Evolutionary conservation across 2,797 vertebrate species (phyloP), one percentile per base, ranked within the genome.

Genomic region (Sphenodon punctatus): DNA sequence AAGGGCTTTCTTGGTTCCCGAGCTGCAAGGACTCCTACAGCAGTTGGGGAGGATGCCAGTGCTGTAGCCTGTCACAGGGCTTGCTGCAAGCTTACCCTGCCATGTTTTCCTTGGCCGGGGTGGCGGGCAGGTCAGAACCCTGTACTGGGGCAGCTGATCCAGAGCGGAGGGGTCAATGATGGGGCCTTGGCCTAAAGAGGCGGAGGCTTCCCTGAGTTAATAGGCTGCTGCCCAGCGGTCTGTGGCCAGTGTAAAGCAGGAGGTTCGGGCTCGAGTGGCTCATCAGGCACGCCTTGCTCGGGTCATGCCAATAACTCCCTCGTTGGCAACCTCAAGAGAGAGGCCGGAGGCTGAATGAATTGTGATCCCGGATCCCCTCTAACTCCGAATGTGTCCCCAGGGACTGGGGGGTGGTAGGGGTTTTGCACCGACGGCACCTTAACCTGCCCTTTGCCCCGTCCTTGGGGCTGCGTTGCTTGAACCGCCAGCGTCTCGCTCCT

Each of bases 331-430:
- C 13, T 34, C 65, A 4, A 38, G 77, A 66, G 27, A 5, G 27
- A 53, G 49, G 15, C n/a, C 49, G 69, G 12, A 59, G 65, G 59
- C 51, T n/a, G 30, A 14, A 30, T 75, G 49, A 32, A n/a, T n/a
- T n/a, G n/a, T n/a, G n/a, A n/a, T n/a, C n/a, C n/a, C n/a, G n/a
- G n/a, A n/a, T n/a, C n/a, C n/a, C n/a, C n/a, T n/a, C 69, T 81
- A 80, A n/a, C 20, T 4, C 1, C 4, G 2, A 1, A 0, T 9
- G 4, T 55, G 2, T 15, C 42, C 8, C 19, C 36, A 4, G 69
- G 61, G 32, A n/a, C n/a, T n/a, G n/a, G n/a, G n/a, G n/a, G 10
- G 32, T 48, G 30, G 19, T 82, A 55, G 23, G 34, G 67, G 39
- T 14, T 39, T 74, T 17, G 45, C 10, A 11, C 4, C 58, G 20